phyloP scores from a whole-genome alignment of 2,113 vertebrate genomes.

The Antigone vipio region DNA sequence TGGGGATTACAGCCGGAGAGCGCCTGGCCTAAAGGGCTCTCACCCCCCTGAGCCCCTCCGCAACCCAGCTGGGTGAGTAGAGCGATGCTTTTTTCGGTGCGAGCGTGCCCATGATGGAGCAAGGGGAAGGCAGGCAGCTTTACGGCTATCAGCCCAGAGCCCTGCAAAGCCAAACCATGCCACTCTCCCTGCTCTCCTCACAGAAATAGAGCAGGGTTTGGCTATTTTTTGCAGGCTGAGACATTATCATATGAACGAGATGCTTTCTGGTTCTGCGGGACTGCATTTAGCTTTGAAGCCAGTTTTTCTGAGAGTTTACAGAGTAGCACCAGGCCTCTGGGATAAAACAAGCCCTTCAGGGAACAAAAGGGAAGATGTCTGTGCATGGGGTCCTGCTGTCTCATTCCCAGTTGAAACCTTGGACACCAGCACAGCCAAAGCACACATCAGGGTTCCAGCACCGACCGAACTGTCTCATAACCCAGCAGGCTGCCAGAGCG shows the following conservation, averaged over 20 bases:
- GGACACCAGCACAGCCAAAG: accelerated
- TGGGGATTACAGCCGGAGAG: neutral
- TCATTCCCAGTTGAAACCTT: neutral
- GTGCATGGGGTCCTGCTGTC: accelerated
- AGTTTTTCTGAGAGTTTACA: neutral
- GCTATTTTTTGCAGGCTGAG: neutral
- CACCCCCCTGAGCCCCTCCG: neutral
- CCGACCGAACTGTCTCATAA: accelerated
- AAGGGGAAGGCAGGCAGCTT: neutral
- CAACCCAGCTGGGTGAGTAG: conserved; percentile 58
- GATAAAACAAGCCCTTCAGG: neutral
- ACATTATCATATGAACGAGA: neutral
- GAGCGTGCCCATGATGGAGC: accelerated
- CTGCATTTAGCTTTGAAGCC: neutral
- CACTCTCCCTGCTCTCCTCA: neutral
- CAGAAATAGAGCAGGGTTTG: neutral
- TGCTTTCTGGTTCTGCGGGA: neutral
- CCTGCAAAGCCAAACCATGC: neutral
- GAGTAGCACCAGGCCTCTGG: neutral
- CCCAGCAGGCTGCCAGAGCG: neutral
- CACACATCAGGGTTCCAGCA: accelerated
- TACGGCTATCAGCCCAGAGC: neutral
- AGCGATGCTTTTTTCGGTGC: accelerated
- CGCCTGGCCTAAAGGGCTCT: neutral
- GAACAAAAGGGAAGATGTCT: neutral